A percentile compares a stretch with the other conserved stretches of the same genome.
phyloP scores from a whole-genome alignment of 2,888 invertebrate genomes.

The Caenorhabditis plicata region DNA sequence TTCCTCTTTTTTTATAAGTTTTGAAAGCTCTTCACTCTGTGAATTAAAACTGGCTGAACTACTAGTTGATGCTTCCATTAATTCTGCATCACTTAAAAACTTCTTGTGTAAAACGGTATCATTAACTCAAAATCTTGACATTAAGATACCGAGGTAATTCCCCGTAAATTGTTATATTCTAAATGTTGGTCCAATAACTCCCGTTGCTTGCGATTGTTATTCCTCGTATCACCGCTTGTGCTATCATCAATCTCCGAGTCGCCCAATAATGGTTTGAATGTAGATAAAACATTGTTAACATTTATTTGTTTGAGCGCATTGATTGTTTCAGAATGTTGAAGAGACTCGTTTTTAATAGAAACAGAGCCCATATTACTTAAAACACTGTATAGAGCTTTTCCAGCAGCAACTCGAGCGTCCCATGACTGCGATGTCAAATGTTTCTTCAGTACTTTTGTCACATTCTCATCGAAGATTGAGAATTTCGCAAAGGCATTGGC shows the following conservation, averaged over 20 bases:
- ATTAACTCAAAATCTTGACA: not conserved
- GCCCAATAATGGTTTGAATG: not conserved
- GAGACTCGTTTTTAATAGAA: not conserved
- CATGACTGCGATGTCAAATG: slow-evolving; percentile 44
- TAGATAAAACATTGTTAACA: not conserved
- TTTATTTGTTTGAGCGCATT: not conserved
- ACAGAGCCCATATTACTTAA: slow-evolving; percentile 20
- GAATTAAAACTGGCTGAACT: too few relatives aligned
- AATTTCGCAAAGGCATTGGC: slow-evolving; percentile 48
- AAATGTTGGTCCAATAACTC: slow-evolving; percentile 55
- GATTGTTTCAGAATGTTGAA: not conserved
- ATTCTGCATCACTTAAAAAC: slow-evolving; percentile 25
- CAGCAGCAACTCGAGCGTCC: slow-evolving; percentile 57
- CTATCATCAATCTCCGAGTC: slow-evolving; percentile 5
- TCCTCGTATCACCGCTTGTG: slow-evolving; percentile 2
- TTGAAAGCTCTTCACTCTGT: slow-evolving; percentile 19
- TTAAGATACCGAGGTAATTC: slow-evolving; percentile 29
- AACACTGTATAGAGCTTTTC: slow-evolving; percentile 49
- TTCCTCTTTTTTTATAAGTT: slow-evolving; percentile 22
- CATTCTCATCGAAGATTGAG: slow-evolving; percentile 44
- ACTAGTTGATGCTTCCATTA: not conserved
- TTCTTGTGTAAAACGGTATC: slow-evolving; percentile 7
- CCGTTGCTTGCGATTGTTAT: slow-evolving; percentile 36
- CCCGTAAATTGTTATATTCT: slow-evolving; percentile 37
- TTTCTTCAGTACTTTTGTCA: slow-evolving; percentile 36